Conservation (phyloP, 30 jellyfish, hydroid and myxozoan species). For the Rhopilema esculentum region DNA sequence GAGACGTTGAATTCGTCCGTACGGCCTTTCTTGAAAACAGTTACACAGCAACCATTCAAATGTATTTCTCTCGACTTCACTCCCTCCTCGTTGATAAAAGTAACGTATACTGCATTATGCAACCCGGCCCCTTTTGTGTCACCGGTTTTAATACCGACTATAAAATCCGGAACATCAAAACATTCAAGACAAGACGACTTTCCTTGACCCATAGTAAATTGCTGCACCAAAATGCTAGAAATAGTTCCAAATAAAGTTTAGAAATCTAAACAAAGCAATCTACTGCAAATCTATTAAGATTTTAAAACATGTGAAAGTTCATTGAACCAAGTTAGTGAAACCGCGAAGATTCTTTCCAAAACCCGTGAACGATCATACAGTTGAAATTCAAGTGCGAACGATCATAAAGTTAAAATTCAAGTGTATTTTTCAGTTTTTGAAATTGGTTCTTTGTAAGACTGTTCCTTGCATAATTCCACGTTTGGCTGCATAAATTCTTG, state of each 20-base stretch:
- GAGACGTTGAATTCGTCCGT: constrained; percentile 84
- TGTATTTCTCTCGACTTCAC: constrained; percentile 74
- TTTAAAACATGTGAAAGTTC: neutral
- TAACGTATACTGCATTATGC: constrained; percentile 81
- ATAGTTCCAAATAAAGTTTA: neutral
- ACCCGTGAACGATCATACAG: neutral
- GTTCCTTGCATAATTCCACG: neutral
- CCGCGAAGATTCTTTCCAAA: neutral
- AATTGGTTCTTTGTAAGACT: neutral
- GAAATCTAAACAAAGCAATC: constrained; percentile 15
- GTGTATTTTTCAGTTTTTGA: neutral
- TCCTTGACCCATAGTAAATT: constrained; percentile 82
- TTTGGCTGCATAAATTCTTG: neutral
- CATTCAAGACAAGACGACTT: constrained; percentile 89
- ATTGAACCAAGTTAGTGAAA: neutral
- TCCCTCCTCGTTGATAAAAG: constrained; percentile 82
- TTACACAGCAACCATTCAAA: constrained; percentile 96
- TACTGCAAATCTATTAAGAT: neutral
- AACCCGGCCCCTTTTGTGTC: constrained; percentile 99
- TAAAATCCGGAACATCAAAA: constrained; percentile 90
- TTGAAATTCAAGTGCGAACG: neutral
- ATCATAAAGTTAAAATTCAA: neutral
- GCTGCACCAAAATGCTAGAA: neutral
- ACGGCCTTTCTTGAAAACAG: constrained; percentile 94
- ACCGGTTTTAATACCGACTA: constrained; percentile 91